Base-by-base conservation (phyloP, 2,113 vertebrate species). In the Saccopteryx leptura region DNA sequence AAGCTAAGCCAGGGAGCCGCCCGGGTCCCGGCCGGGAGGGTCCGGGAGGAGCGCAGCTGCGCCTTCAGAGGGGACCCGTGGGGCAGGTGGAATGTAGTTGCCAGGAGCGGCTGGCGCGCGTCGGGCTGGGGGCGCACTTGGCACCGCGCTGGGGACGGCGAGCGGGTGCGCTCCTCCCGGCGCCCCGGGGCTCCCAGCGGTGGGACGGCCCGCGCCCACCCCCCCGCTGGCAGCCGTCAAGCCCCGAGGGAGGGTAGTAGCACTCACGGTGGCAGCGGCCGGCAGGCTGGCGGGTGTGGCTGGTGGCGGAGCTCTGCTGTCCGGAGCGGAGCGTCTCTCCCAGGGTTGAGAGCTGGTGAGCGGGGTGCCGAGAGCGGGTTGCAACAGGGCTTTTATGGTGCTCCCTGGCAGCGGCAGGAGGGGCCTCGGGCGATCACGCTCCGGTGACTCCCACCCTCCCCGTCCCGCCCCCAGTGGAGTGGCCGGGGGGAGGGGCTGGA, bases 401-500 rank as follows among this genome's bases (percentile, higher is more conserved):
- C 95, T 95, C 88, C 92, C 17, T 66, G 39, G 78, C 87, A 68
- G 66, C 69, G 23, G 97, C 98, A 97, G 98, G 98, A 98, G 98
- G 98, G 98, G 98, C 98, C 96, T 97, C 88, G 90, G 96, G 96
- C 97, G 97, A 94, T 98, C 98, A 98, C 98, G 98, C 97, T 95
- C 84, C 60, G 88, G 66, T 88, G 90, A 97, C 97, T 97, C 96
- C 96, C 80, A 78, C 72, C 54, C 66, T 21, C 61, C 76, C 54
- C 93, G 96, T 88, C 96, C 97, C 97, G 88, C 94, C 94, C 92
- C 90, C 84, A n/a, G 24, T 23, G 33, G 69, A n/a, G 24, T 33
- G 76, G 89, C 10, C 23, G n/a, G 81, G 48, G 71, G 93, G 65
- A 31, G 76, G 85, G 94, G 81, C 68, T 39, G 69, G 72, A 76